These are phyloP conservation scores for Cyanistes caeruleus DNA, from an alignment of 2,113 vertebrate genomes.

Conservation along the genomic window DNA sequence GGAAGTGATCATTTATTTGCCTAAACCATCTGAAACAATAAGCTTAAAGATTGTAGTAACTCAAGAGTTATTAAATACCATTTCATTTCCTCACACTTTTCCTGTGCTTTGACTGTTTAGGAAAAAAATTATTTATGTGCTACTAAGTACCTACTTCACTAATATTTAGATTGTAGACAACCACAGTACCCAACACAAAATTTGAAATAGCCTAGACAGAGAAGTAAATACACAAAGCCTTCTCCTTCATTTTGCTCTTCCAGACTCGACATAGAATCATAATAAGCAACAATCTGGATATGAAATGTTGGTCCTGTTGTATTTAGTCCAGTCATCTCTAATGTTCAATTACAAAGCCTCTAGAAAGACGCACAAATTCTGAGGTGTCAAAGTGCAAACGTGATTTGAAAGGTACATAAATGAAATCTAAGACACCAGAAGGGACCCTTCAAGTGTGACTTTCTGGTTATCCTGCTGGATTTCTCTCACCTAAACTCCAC, in stretches of 20 bases:
- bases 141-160: not conserved
- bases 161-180: not conserved
- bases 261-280: not conserved
- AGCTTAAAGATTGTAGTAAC: slow-evolving; percentile 36
- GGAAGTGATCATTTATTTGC: slow-evolving; percentile 96
- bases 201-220: not conserved
- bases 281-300: not conserved
- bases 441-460: not conserved
- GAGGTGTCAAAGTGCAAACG: not conserved
- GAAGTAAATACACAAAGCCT: not conserved
- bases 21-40: slow-evolving; percentile 91
- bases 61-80: not conserved
- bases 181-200: not conserved
- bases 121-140: not conserved
- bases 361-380: not conserved
- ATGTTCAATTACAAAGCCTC: not conserved
- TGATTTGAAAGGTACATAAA: not conserved
- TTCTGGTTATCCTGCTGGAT: not conserved
- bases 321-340: not conserved
- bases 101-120: not conserved
- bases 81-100: not conserved
- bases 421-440: not conserved
- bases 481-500: not conserved
- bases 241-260: not conserved
- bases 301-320: not conserved